These are phyloP conservation scores for Galago senegalensis DNA, from an alignment of 2,797 vertebrate species.

Conservation along the genomic window DNA sequence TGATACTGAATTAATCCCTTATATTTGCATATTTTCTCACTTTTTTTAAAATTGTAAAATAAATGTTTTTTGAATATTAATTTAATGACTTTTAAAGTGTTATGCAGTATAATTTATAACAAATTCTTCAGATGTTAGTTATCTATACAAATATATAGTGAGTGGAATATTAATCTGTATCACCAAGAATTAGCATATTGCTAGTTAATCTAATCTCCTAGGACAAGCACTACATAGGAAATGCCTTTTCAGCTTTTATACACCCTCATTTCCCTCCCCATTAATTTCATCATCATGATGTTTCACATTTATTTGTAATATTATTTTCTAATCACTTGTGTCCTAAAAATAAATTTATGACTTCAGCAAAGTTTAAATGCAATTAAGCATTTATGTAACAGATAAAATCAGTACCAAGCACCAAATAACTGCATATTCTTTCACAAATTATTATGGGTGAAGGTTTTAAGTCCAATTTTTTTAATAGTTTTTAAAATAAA, in stretches of 20 bases:
- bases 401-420: background rate
- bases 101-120: slow-evolving; percentile 51
- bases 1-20: slow-evolving; percentile 22
- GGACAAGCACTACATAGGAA: background rate
- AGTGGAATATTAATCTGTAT: slow-evolving; percentile 70
- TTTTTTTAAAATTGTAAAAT: slow-evolving; percentile 63
- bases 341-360: slow-evolving; percentile 35
- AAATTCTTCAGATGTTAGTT: slow-evolving; percentile 76
- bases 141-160: slow-evolving; percentile 70
- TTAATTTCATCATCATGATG: slow-evolving; percentile 8
- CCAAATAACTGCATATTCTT: background rate
- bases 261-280: slow-evolving; percentile 9
- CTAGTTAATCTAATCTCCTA: slow-evolving; percentile 68
- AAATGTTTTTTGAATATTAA: slow-evolving; percentile 73
- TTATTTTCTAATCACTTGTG: slow-evolving; percentile 43
- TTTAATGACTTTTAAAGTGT: slow-evolving; percentile 69
- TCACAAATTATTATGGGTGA: background rate
- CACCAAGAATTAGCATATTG: slow-evolving; percentile 60
- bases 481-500: slow-evolving; percentile 32
- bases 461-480: slow-evolving; percentile 53
- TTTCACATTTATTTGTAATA: slow-evolving; percentile 37
- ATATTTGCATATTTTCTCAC: slow-evolving; percentile 22
- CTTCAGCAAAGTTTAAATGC: slow-evolving; percentile 36
- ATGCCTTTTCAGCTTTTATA: slow-evolving; percentile 45
- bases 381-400: slow-evolving; percentile 39